Evolutionary conservation across 2,888 invertebrate genomes (phyloP).

Genomic region (Drepanosiphum platanoidis): DNA sequence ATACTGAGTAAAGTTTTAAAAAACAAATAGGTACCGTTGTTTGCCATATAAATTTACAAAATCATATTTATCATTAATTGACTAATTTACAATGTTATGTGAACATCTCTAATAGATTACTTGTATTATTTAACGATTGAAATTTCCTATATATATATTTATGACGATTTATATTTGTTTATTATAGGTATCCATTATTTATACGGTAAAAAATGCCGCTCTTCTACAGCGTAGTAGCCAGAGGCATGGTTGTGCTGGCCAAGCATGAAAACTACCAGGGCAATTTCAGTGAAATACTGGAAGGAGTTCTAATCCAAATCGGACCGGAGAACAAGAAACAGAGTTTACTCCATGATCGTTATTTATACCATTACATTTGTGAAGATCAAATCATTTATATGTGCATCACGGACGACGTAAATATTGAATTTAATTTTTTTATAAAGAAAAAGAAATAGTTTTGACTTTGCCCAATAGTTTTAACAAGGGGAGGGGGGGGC

Average conservation of each 20-base stretch:
- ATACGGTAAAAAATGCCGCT: conserved; percentile 79
- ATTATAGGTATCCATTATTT: neutral
- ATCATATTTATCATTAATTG: too few species aligned
- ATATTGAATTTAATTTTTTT: conserved; percentile 67
- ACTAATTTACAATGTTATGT: too few species aligned
- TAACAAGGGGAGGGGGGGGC: too few species aligned
- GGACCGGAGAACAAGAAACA: conserved; percentile 88
- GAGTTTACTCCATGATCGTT: conserved; percentile 92
- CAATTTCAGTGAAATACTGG: conserved; percentile 94
- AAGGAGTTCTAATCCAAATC: conserved; percentile 89
- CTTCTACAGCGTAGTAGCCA: conserved; percentile 87
- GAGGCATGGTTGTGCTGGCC: conserved; percentile 85
- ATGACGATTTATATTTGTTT: neutral
- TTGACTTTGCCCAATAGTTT: too few species aligned
- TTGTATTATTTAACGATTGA: too few species aligned
- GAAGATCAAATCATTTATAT: conserved; percentile 89
- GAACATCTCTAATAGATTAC: too few species aligned
- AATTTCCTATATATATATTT: too few species aligned
- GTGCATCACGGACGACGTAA: conserved; percentile 94
- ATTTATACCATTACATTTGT: conserved; percentile 90
- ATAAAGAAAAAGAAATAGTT: too few species aligned
- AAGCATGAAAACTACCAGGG: conserved; percentile 93
- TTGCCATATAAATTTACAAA: too few species aligned
- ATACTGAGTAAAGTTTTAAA: too few species aligned
- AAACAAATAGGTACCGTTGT: too few species aligned